Conservation (phyloP, 1,140 invertebrate genomes). For the Trichoplusia ni region DNA sequence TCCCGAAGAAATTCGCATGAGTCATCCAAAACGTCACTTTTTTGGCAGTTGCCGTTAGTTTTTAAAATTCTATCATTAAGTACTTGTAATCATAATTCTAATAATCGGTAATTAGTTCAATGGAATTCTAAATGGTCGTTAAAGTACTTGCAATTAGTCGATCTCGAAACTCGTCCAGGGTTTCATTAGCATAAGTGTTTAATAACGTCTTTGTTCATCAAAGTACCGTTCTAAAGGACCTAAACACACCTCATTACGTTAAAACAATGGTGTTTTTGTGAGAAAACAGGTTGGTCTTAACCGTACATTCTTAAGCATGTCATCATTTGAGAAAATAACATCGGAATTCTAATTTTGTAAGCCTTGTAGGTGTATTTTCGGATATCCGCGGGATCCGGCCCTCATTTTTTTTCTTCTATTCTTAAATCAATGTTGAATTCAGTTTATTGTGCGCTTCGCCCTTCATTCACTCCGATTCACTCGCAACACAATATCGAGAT, state of each 20-base stretch:
- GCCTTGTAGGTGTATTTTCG: slow-evolving; percentile 21
- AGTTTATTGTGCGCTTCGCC: neutral
- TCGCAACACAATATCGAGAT: too few relatives aligned
- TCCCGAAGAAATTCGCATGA: too few relatives aligned
- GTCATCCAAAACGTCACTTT: too few relatives aligned
- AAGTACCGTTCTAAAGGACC: neutral
- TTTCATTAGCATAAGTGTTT: slow-evolving; percentile 12
- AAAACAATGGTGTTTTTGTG: slow-evolving; percentile 9
- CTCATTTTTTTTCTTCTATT: slow-evolving; percentile 14
- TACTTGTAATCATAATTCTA: too few relatives aligned
- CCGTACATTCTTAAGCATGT: neutral
- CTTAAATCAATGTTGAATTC: slow-evolving; percentile 12
- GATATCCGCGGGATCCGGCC: slow-evolving; percentile 21
- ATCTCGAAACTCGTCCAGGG: slow-evolving; percentile 3
- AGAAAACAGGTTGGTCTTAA: slow-evolving; percentile 1
- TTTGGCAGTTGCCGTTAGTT: too few relatives aligned
- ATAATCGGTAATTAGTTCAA: too few relatives aligned
- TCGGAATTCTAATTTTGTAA: slow-evolving; percentile 2
- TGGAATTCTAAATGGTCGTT: too few relatives aligned
- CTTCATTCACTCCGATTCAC: neutral
- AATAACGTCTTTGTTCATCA: neutral
- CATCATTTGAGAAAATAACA: slow-evolving; percentile 5
- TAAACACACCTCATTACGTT: neutral
- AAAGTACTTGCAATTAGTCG: neutral
- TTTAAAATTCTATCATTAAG: too few relatives aligned